Evolutionary conservation across 1,140 invertebrate species (phyloP).

Genomic region (Tetramorium simillimum): DNA sequence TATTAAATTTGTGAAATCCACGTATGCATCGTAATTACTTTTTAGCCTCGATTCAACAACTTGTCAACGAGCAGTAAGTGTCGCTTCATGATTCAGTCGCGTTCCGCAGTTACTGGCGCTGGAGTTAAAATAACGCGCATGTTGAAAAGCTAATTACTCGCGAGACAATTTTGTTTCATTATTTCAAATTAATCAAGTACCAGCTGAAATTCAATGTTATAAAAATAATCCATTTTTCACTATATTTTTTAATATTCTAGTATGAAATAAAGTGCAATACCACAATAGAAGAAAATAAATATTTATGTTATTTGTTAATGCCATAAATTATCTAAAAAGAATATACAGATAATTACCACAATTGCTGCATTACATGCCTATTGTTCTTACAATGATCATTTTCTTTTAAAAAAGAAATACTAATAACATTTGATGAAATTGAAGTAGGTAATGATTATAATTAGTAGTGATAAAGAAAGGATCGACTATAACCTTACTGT

Average conservation of each 20-base stretch:
- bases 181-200: background rate
- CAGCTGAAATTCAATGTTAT: background rate
- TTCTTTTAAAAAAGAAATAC: background rate
- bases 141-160: slow-evolving; percentile 2
- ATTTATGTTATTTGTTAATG: background rate
- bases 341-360: background rate
- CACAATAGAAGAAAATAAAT: background rate
- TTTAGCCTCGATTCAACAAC: slow-evolving; percentile 16
- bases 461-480: background rate
- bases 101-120: background rate
- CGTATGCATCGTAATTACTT: slow-evolving; percentile 41
- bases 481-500: background rate
- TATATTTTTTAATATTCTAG: background rate
- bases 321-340: background rate
- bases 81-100: slow-evolving; percentile 13
- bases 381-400: background rate
- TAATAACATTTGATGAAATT: background rate
- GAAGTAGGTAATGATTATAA: background rate
- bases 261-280: background rate
- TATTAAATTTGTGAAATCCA: slow-evolving; percentile 44
- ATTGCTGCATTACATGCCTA: background rate
- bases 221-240: background rate
- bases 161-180: background rate
- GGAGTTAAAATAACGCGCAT: background rate
- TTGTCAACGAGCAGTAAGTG: slow-evolving; percentile 26